Conservation (phyloP, 35 echinoderm and acorn worm genomes). For the Stichopus chloronotus region DNA sequence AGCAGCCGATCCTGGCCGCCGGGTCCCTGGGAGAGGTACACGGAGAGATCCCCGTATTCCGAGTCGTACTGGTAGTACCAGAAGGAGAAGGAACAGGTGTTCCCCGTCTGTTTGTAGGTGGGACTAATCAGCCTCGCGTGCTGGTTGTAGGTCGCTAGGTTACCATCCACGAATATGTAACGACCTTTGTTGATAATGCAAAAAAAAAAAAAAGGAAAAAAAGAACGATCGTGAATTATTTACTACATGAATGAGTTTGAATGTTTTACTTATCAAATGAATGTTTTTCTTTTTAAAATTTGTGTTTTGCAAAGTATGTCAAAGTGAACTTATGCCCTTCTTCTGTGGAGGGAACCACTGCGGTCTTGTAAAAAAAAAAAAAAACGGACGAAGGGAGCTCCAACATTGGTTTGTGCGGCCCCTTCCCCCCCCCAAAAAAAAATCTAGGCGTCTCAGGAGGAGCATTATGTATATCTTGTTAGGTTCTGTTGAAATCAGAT, state of each 20-base stretch:
- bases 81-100: conserved; percentile 64
- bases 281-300: no score
- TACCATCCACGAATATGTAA: conserved; percentile 86
- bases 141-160: conserved; percentile 38
- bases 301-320: background rate
- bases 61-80: conserved; percentile 87
- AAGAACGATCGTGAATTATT: no score
- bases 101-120: conserved; percentile 62
- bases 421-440: no score
- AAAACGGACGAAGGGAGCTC: background rate
- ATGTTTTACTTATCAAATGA: no score
- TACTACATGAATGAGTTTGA: no score
- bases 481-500: no score
- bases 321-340: no score
- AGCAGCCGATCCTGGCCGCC: conserved; percentile 57
- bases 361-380: background rate
- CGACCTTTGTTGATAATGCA: conserved; percentile 47
- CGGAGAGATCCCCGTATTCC: conserved; percentile 63
- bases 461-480: no score
- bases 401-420: background rate
- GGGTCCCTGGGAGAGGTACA: conserved; percentile 37
- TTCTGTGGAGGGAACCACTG: background rate
- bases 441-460: no score
- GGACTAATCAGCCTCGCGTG: conserved; percentile 70
- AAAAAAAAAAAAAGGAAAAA: no score